phyloP scores from a whole-genome alignment of 2,797 vertebrate genomes.

The Buceros bicornis region DNA sequence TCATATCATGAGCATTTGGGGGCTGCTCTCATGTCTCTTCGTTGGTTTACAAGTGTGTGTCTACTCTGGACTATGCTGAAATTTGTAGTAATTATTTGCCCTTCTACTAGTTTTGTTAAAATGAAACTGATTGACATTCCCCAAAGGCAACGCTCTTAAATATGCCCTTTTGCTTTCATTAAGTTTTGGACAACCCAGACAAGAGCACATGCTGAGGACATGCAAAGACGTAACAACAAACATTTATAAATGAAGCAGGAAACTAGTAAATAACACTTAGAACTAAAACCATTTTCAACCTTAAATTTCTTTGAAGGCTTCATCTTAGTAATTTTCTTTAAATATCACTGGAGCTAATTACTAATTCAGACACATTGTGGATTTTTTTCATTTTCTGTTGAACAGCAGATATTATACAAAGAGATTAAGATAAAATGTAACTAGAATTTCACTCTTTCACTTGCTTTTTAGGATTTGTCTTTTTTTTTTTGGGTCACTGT shows the following conservation, averaged over 20 bases:
- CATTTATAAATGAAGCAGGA: background rate
- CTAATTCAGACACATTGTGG: background rate
- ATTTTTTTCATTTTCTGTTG: background rate
- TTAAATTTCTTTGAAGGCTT: background rate
- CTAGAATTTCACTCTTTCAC: background rate
- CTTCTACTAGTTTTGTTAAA: background rate
- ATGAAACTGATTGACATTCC: background rate
- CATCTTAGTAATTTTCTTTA: background rate
- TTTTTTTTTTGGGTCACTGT: background rate
- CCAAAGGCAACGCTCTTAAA: background rate
- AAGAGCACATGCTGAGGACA: background rate
- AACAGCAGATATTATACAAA: background rate
- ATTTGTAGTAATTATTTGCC: background rate
- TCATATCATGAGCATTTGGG: background rate
- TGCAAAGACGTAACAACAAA: background rate
- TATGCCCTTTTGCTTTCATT: background rate
- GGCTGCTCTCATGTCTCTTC: background rate
- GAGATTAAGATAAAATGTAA: background rate
- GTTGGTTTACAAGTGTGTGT: background rate
- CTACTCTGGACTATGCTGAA: background rate
- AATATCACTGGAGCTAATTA: background rate
- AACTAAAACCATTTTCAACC: background rate
- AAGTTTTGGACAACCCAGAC: background rate
- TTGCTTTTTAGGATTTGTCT: rapidly evolving
- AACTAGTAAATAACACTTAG: background rate